Evolutionary conservation across 2,113 vertebrate genomes (phyloP).

Genomic region (Zapornia atra): DNA sequence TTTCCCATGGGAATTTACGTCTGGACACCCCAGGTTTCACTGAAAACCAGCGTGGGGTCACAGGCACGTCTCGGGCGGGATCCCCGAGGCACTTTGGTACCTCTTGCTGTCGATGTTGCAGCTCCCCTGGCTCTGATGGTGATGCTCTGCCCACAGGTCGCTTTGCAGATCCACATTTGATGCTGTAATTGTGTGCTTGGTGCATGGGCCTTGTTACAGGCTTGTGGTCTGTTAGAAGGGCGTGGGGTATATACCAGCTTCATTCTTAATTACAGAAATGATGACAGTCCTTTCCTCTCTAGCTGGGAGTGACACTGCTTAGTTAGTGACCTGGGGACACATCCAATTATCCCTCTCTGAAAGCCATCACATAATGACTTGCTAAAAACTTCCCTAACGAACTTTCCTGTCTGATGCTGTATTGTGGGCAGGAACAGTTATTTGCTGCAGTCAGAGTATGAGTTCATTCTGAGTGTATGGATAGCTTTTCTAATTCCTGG

Average conservation of each 20-base stretch:
- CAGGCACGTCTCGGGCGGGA: background rate
- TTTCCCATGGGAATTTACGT: background rate
- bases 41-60: background rate
- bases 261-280: slow-evolving; percentile 27
- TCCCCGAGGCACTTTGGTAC: background rate
- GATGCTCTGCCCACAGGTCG: background rate
- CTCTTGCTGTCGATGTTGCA: background rate
- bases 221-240: background rate
- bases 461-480: background rate
- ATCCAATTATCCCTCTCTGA: slow-evolving; percentile 32
- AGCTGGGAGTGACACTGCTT: background rate
- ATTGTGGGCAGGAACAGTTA: background rate
- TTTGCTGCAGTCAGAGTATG: background rate
- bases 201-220: background rate
- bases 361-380: slow-evolving; percentile 6
- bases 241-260: background rate
- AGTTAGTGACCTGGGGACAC: background rate
- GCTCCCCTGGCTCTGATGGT: background rate
- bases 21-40: background rate
- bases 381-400: background rate
- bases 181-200: background rate
- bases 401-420: background rate
- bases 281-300: background rate
- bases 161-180: background rate
- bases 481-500: background rate